These are phyloP conservation scores for Scomberomorus guttatus DNA, from an alignment of 2,797 vertebrate species.

Conservation along the genomic window DNA sequence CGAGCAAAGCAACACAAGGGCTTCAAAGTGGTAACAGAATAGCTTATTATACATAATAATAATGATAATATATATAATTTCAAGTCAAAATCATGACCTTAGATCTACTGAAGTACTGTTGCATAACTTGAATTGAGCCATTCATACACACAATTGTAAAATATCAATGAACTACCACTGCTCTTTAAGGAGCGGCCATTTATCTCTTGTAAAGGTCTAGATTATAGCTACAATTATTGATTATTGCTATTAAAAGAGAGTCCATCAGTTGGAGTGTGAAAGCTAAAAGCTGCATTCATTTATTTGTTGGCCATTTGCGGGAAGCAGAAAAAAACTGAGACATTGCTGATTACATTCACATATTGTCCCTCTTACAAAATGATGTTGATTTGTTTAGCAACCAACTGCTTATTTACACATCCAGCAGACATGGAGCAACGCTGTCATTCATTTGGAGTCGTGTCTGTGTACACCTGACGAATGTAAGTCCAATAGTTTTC, in stretches of 20 bases:
- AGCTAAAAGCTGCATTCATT: background rate
- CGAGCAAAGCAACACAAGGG: background rate
- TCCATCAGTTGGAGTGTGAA: background rate
- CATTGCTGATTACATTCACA: too few relatives aligned
- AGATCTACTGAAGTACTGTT: background rate
- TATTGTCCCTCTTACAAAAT: too few relatives aligned
- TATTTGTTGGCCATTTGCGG: too few relatives aligned
- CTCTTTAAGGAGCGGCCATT: background rate
- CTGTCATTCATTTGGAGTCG: background rate
- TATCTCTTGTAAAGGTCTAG: background rate
- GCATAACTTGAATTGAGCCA: background rate
- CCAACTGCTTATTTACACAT: background rate
- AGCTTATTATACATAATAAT: background rate
- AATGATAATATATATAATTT: background rate
- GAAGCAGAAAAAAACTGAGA: too few relatives aligned
- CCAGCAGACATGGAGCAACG: background rate
- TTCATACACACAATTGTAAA: background rate
- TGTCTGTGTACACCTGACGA: too few relatives aligned
- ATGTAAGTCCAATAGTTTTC: too few relatives aligned
- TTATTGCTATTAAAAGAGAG: background rate
- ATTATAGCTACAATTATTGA: background rate
- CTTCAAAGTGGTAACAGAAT: background rate
- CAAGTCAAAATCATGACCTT: slow-evolving; percentile 7
- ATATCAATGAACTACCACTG: slow-evolving; percentile 4
- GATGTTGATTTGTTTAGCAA: background rate